Percentiles rank a stretch among this genome's conserved stretches.
phyloP scores from a whole-genome alignment of 37 sponge, comb jelly and placozoan species.

The Theonella swinhoei region DNA sequence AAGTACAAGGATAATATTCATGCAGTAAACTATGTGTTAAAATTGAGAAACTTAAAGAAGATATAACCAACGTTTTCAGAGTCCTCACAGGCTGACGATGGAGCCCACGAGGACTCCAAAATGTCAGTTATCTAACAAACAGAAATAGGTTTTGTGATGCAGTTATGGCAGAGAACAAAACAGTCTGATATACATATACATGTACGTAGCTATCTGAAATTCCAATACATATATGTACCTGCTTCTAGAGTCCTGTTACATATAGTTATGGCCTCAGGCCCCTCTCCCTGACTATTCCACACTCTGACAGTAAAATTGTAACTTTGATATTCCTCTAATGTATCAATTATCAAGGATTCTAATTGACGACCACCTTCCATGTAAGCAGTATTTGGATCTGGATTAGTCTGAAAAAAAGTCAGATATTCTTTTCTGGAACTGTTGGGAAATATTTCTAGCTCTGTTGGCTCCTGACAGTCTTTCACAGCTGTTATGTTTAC shows the following conservation, averaged over 20 bases:
- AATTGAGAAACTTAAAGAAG: too few species aligned
- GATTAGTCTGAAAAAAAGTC: not conserved
- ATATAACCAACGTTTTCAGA: too few species aligned
- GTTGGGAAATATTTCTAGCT: not conserved
- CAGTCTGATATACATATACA: too few species aligned
- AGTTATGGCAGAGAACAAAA: too few species aligned
- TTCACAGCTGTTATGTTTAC: slow-evolving; percentile 9
- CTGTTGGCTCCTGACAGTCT: not conserved
- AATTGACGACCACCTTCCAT: not conserved
- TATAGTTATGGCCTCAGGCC: not conserved
- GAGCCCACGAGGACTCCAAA: too few species aligned
- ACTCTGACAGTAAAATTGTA: slow-evolving; percentile 15
- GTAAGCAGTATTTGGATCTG: not conserved
- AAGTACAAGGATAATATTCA: too few species aligned
- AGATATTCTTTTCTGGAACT: not conserved
- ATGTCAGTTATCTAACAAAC: too few species aligned
- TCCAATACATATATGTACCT: too few species aligned
- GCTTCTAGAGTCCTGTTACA: not conserved
- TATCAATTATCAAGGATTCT: not conserved
- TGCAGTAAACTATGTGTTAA: too few species aligned
- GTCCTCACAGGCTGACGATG: too few species aligned
- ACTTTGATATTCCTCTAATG: slow-evolving; percentile 12
- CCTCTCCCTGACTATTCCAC: not conserved
- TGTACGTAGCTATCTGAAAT: too few species aligned
- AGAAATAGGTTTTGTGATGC: too few species aligned